These are phyloP conservation scores for Sminthurinus aureus DNA, from an alignment of 2,888 invertebrate genomes.

Conservation along the genomic window DNA sequence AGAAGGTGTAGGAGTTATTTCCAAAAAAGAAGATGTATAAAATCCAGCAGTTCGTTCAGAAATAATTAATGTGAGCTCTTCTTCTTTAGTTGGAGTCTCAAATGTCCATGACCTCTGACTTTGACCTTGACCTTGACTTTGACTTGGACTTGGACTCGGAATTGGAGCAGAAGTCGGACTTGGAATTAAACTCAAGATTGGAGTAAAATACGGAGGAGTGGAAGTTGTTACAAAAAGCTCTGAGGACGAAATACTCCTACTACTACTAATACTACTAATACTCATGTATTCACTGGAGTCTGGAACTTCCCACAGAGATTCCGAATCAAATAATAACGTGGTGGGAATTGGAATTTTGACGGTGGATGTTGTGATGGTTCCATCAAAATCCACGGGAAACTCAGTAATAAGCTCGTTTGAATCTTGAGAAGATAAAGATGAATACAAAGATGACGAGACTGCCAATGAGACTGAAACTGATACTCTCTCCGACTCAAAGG, in stretches of 20 bases:
- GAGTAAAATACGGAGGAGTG: not conserved
- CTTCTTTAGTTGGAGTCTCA: not conserved
- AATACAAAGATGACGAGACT: not conserved
- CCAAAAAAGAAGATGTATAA: not conserved
- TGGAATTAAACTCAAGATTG: not conserved
- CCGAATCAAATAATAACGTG: not conserved
- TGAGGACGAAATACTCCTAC: not conserved
- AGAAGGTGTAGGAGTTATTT: not conserved
- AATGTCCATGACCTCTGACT: not conserved
- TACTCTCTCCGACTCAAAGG: not conserved
- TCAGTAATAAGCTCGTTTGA: conserved; percentile 36
- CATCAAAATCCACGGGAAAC: conserved; percentile 11
- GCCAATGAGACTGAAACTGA: not conserved
- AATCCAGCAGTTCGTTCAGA: conserved; percentile 7
- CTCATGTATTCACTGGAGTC: not conserved
- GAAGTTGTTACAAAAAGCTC: not conserved
- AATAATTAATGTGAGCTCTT: not conserved
- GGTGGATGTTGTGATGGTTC: not conserved
- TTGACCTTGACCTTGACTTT: not conserved
- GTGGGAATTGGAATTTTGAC: not conserved
- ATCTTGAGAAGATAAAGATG: conserved; percentile 1
- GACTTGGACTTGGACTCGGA: not conserved
- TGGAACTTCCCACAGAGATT: conserved; percentile 24
- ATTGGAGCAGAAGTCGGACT: not conserved
- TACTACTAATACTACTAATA: not conserved